These are phyloP conservation scores for Plagiodera versicolora DNA, from an alignment of 2,888 invertebrate genomes.

Conservation along the genomic window DNA sequence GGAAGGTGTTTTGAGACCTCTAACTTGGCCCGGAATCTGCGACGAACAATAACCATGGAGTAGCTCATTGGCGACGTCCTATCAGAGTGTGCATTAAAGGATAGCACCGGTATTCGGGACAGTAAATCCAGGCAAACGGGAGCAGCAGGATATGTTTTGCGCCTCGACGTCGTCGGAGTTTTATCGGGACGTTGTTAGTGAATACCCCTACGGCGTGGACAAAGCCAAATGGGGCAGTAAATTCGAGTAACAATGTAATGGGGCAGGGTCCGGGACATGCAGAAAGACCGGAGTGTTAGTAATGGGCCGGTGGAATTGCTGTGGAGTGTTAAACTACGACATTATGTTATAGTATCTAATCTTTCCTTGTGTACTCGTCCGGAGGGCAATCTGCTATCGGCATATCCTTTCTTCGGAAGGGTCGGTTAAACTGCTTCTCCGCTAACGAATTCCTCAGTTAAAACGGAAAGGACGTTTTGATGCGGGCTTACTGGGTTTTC, in stretches of 20 bases:
- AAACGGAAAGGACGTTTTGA: neutral
- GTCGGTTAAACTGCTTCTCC: neutral
- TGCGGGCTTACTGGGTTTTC: neutral
- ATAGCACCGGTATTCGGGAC: conserved; percentile 30
- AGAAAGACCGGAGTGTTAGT: conserved; percentile 39
- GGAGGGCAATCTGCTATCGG: conserved; percentile 12
- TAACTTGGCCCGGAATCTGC: neutral
- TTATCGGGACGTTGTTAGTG: conserved; percentile 39
- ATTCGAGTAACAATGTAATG: conserved; percentile 43
- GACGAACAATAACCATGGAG: conserved; percentile 31
- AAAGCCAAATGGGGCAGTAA: conserved; percentile 45
- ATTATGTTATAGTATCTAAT: conserved; percentile 38
- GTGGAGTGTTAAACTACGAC: conserved; percentile 35
- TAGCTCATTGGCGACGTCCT: conserved; percentile 32
- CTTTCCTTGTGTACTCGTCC: conserved; percentile 20
- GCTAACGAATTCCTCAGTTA: neutral
- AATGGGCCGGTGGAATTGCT: conserved; percentile 40
- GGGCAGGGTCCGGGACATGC: conserved; percentile 40
- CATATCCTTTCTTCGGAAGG: neutral
- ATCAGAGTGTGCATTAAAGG: conserved; percentile 31
- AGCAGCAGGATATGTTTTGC: conserved; percentile 33
- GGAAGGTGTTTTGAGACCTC: too few species aligned
- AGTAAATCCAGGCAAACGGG: conserved; percentile 32
- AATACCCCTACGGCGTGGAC: conserved; percentile 40
- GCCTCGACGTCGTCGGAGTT: conserved; percentile 35